Percentiles rank a stretch among this genome's conserved stretches.
Conservation (phyloP, 1,140 invertebrate genomes). For the Leptopilina boulardi region DNA sequence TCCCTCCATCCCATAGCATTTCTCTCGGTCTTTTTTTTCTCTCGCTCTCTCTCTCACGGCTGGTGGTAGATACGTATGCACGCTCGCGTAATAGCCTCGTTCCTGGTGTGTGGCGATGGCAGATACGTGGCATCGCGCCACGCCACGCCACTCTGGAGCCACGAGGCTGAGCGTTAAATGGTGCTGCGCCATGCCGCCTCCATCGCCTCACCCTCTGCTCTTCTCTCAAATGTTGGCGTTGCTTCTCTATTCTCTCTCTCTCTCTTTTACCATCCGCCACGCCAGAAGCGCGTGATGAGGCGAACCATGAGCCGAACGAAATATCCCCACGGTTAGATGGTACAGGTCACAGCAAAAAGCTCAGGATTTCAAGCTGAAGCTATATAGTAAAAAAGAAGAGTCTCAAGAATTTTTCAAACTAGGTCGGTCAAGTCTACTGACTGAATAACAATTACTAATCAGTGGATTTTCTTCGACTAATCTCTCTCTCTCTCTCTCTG, state of each 20-base stretch:
- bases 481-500: too few species aligned
- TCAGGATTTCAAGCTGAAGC: slow-evolving; percentile 23
- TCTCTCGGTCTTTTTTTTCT: slow-evolving; percentile 45
- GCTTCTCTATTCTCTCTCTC: slow-evolving; percentile 20
- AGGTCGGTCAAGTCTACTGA: slow-evolving; percentile 2
- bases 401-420: slow-evolving; percentile 17
- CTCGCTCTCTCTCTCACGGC: slow-evolving; percentile 58
- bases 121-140: slow-evolving; percentile 68
- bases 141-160: slow-evolving; percentile 56
- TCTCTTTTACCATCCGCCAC: slow-evolving; percentile 7
- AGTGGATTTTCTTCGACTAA: neutral
- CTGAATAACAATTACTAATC: slow-evolving; percentile 7
- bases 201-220: slow-evolving; percentile 48
- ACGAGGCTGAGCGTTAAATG: slow-evolving; percentile 70
- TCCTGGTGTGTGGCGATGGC: slow-evolving; percentile 71
- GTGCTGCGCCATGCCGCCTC: slow-evolving; percentile 63
- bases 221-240: slow-evolving; percentile 38
- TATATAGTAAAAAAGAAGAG: neutral
- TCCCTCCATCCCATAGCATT: slow-evolving; percentile 49
- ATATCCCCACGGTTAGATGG: slow-evolving; percentile 31
- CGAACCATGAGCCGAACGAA: slow-evolving; percentile 28
- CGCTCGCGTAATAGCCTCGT: slow-evolving; percentile 73
- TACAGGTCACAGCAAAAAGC: slow-evolving; percentile 52
- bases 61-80: slow-evolving; percentile 62
- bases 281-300: slow-evolving; percentile 24